Conservation (phyloP, 2,113 vertebrate species). For the Ginglymostoma cirratum region DNA sequence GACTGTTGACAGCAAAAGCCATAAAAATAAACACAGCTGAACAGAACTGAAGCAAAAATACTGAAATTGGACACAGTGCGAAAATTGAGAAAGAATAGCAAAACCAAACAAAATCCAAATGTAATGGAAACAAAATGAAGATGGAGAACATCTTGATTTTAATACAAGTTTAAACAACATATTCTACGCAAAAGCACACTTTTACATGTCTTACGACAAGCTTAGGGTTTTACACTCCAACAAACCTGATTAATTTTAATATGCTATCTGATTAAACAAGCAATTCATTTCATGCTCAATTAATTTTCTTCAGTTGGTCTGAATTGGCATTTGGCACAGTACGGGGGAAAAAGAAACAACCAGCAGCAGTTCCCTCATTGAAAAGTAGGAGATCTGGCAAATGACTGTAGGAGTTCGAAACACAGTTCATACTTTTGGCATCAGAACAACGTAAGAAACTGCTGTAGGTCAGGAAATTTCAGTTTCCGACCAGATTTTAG, state of each 20-base stretch:
- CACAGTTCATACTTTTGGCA: background rate
- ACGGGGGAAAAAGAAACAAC: background rate
- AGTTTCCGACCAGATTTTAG: background rate
- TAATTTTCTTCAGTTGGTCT: conserved; percentile 21
- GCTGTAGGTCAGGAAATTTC: conserved; percentile 18
- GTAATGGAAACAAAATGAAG: background rate
- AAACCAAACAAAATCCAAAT: background rate
- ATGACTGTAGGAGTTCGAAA: background rate
- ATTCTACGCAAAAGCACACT: background rate
- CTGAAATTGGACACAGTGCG: background rate
- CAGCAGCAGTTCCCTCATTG: background rate
- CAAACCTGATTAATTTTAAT: conserved; percentile 4
- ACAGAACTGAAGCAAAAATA: background rate
- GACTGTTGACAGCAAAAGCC: background rate
- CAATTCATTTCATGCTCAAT: background rate
- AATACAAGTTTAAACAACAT: background rate
- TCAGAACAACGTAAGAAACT: background rate
- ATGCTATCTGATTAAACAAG: background rate
- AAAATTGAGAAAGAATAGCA: background rate
- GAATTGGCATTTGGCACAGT: background rate
- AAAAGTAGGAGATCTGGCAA: background rate
- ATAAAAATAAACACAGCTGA: background rate
- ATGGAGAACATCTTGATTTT: background rate
- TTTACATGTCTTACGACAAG: background rate
- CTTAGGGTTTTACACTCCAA: conserved; percentile 3